Base-by-base conservation (phyloP, 2,888 invertebrate genomes). In the Autographa gamma region DNA sequence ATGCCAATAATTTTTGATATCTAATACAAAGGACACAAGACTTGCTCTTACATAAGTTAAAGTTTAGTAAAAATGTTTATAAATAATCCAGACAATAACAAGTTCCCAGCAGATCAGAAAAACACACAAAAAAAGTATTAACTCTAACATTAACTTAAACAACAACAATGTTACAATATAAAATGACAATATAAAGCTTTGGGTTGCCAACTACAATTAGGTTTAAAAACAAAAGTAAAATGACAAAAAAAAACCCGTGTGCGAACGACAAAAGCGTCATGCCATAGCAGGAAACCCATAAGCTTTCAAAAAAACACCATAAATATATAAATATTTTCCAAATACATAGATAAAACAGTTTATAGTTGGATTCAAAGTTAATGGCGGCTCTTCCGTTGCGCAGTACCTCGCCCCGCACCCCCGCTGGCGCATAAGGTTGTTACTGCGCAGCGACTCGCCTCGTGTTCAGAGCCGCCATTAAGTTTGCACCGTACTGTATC, bases 201-300 rank as follows among this genome's bases (percentile, higher is more conserved):
- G 93, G 92, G 93, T 93, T 91, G 91, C 93, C 93, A 90, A 89
- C 90, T 87, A 85, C 74, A 61, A 76, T 82, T 83, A 82, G 83
- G 60, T 76, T 71, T 70, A 38, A 38, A 38, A 56, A 70, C 76
- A 74, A n/a, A n/a, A 79, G 74, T 77, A 79, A 79, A 82, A 70
- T 76, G 78, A 80, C n/a, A 77, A 72, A 76, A 81, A 79, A 67
- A 82, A 84, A 80, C 83, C 76, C 78, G 71, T 60, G 84, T 87
- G 89, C 85, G 81, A 76, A 84, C 87, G 85, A 83, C 78, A 73
- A 78, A 86, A 86, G 92, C 91, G 82, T 85, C 93, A 94, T 94
- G 93, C 93, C 85, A 83, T 83, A 88, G 90, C 91, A 84, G 89
- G 90, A 91, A 92, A 94, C 94, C 94, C 95, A 93, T 85, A 95